A percentile compares a stretch with the other conserved stretches of the same genome.
phyloP scores from a whole-genome alignment of 2,888 invertebrate species.

The Eulithis prunata region DNA sequence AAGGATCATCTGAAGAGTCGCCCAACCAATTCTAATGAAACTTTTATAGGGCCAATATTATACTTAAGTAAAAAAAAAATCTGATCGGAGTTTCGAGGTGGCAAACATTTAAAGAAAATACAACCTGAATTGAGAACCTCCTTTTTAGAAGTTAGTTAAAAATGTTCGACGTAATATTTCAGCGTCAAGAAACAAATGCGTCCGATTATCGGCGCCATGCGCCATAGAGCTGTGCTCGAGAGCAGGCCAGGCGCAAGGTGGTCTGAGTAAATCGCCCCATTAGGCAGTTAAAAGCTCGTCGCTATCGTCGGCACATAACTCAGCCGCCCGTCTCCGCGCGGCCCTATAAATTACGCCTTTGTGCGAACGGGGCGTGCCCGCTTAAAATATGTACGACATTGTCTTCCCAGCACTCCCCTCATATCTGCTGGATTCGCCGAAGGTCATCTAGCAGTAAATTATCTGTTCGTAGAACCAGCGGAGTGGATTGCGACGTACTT shows the following conservation, averaged over 20 bases:
- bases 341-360: constrained; percentile 83
- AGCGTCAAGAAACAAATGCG: constrained; percentile 54
- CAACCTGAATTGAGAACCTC: no score
- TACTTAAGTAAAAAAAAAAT: no score
- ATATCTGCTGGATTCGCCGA: constrained; percentile 72
- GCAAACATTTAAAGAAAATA: no score
- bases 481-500: constrained; percentile 52
- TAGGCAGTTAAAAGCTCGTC: constrained; percentile 84
- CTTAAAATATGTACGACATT: constrained; percentile 83
- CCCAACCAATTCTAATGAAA: no score
- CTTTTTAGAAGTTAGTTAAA: background rate
- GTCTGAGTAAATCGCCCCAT: constrained; percentile 82
- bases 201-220: constrained; percentile 52
- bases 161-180: constrained; percentile 39
- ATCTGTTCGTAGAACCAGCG: constrained; percentile 63
- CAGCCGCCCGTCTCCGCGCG: constrained; percentile 81
- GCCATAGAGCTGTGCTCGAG: constrained; percentile 54
- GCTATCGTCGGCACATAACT: constrained; percentile 82
- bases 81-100: no score
- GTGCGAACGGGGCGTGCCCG: constrained; percentile 81
- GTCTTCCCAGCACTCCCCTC: constrained; percentile 77
- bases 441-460: constrained; percentile 74
- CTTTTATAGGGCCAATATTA: no score
- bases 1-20: no score
- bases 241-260: constrained; percentile 74